Percentiles rank a stretch among this genome's conserved stretches.
phyloP scores from a whole-genome alignment of 2,113 vertebrate genomes.

The Gadus macrocephalus region DNA sequence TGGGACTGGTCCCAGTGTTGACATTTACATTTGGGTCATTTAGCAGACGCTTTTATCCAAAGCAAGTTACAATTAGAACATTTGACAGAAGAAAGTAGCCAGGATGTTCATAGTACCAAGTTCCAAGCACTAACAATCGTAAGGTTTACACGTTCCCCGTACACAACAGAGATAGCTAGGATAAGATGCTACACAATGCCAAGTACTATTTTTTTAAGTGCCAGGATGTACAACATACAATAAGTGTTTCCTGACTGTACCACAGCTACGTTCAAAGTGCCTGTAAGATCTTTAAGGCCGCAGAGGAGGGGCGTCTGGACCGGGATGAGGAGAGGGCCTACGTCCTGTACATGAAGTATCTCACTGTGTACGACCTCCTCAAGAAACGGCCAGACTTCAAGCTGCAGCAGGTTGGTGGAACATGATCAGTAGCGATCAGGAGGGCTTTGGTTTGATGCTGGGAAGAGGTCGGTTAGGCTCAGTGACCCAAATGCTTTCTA shows the following conservation, averaged over 20 bases:
- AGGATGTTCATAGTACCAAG: too few species aligned
- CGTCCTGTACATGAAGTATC: constrained; percentile 96
- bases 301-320: constrained; percentile 90
- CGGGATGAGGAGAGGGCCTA: constrained; percentile 96
- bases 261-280: constrained; percentile 92
- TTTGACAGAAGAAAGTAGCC: too few species aligned
- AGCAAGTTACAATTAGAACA: too few species aligned
- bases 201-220: too few species aligned
- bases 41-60: too few species aligned
- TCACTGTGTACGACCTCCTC: constrained; percentile 89
- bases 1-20: too few species aligned
- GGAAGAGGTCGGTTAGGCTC: too few species aligned
- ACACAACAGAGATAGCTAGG: neutral
- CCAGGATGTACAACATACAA: neutral
- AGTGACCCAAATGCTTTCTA: neutral
- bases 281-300: constrained; percentile 93
- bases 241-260: constrained; percentile 19
- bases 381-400: constrained; percentile 94
- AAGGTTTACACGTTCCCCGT: neutral
- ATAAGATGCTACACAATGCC: too few species aligned
- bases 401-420: constrained; percentile 82
- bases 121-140: too few species aligned
- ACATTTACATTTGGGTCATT: too few species aligned
- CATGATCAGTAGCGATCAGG: neutral
- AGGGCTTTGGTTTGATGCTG: too few species aligned